Base-by-base conservation (phyloP, 2,797 vertebrate species). In the Harpagifer antarcticus region DNA sequence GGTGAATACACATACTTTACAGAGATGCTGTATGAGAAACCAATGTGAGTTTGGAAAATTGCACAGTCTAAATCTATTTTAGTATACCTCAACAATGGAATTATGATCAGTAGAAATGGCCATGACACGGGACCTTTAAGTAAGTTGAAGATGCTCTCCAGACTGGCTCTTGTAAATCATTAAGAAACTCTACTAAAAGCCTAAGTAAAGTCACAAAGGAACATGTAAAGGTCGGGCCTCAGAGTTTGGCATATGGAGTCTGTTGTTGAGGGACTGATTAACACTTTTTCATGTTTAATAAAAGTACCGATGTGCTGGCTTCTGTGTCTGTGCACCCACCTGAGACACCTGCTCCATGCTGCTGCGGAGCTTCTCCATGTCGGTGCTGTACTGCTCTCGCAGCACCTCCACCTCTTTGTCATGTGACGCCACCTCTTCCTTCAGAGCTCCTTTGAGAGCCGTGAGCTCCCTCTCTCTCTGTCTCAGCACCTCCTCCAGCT, bases 391-490 rank as follows among this genome's bases (percentile, higher is more conserved):
- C 87, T 98, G 96, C 82, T 96, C 95, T 60, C 97, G 87, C 19
- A 98, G 93, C 0, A 53, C 85, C 67, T 99, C 97, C 0, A 98
- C 92, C 84, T 98, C 97, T 70, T 92, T 92, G 93, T 99, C 97
- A 0, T 97, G 97, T 0, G 90, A 94, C 44, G 96, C 94, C 90
- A 99, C 97, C 93, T 99, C 97, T 3, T 98, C 97, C 91, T 99
- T 98, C 80, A 99, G 94, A 7, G 95, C 97, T 7, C 97, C 97
- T 76, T 98, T 98, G 75, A 99, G 91, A 9, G 97, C 97, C 0
- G 96, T 98, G 58, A 99, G 92, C 87, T 98, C 97, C 68, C 97
- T 89, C 86, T 98, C 97, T 55, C 95, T 88, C 82, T 96, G 96
- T 47, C 95, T 91, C 48, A 98, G 89, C 2, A 89, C 90, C 49